Evolutionary conservation across 2,888 invertebrate species (phyloP), one percentile per base, ranked within the genome.

Genomic region (Crematogaster levior): DNA sequence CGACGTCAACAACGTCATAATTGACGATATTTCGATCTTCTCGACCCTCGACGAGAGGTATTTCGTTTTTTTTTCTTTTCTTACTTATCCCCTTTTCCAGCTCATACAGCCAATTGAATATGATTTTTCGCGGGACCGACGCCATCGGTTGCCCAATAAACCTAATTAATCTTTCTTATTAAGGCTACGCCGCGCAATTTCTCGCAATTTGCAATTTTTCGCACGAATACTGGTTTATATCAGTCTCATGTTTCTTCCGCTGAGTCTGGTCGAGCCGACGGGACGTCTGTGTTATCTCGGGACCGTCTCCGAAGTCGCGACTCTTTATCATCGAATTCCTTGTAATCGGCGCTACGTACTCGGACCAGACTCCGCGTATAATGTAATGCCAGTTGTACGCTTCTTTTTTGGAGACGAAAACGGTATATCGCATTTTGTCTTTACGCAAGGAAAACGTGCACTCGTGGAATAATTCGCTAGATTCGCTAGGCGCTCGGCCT

Each of bases 311-410:
- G 27, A 43, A 56, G 72, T 15, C 60, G 46, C 72, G 72, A 48
- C 85, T 24, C 40, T 1, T 61, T 24, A 72, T 63, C 80, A 56
- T 77, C 51, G 51, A n/a, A 75, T 65, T 51, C 48, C 15, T 24
- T 40, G 30, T 73, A 46, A 60, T 58, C 56, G 72, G 30, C 61
- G 61, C 61, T n/a, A 53, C 51, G 15, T 15, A 27, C 43, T 77
- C 68, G 61, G 81, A 84, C 85, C 90, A 86, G 85, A 89, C 89
- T 81, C 86, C 85, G 83, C 86, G 83, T 85, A 70, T 74, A 86
- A 88, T 90, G 84, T 91, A 94, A 94, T 94, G 94, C 94, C 94
- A 94, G 94, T 94, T 93, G 94, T 94, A 94, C 92, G 88, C 87
- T 89, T 88, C 30, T 89, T 89, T 86, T 86, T 89, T 86, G 85